Percentiles rank a stretch among this genome's conserved stretches.
Conservation (phyloP, 2,113 vertebrate species). For the Sorex fumeus region DNA sequence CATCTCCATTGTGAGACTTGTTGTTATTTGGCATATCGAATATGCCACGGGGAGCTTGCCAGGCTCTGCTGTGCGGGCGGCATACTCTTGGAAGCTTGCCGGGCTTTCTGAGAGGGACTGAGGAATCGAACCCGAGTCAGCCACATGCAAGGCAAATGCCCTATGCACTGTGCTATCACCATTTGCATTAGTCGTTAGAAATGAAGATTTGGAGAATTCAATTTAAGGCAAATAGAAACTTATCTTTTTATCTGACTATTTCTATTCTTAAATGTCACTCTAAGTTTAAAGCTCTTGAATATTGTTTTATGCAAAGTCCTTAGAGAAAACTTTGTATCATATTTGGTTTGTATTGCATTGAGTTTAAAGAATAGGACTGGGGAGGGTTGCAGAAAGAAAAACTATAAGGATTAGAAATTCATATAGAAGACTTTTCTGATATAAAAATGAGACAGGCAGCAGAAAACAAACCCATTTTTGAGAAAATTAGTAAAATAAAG, state of each 20-base stretch:
- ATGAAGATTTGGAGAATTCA: conserved; percentile 87
- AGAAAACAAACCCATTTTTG: conserved; percentile 24
- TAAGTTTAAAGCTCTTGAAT: conserved; percentile 84
- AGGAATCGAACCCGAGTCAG: too few species aligned
- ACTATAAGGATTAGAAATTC: conserved; percentile 69
- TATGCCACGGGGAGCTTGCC: too few species aligned
- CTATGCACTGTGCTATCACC: too few species aligned
- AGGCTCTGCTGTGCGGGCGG: too few species aligned
- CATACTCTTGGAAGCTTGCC: too few species aligned
- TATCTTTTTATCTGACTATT: conserved; percentile 84
- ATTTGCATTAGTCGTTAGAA: conserved; percentile 86
- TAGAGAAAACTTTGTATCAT: conserved; percentile 83
- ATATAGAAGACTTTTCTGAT: conserved; percentile 64
- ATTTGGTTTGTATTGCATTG: conserved; percentile 77
- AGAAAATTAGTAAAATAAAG: conserved; percentile 53
- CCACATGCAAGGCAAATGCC: too few species aligned
- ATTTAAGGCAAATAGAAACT: conserved; percentile 85
- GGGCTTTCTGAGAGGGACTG: too few species aligned
- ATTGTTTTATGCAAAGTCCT: conserved; percentile 84
- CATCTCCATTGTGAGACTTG: too few species aligned
- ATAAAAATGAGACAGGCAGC: conserved; percentile 58
- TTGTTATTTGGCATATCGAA: too few species aligned
- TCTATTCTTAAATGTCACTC: conserved; percentile 84
- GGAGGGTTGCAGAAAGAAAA: conserved; percentile 65
- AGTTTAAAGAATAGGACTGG: conserved; percentile 63